Evolutionary conservation across 2,888 invertebrate genomes (phyloP).

Genomic region (Coenonympha arcania): DNA sequence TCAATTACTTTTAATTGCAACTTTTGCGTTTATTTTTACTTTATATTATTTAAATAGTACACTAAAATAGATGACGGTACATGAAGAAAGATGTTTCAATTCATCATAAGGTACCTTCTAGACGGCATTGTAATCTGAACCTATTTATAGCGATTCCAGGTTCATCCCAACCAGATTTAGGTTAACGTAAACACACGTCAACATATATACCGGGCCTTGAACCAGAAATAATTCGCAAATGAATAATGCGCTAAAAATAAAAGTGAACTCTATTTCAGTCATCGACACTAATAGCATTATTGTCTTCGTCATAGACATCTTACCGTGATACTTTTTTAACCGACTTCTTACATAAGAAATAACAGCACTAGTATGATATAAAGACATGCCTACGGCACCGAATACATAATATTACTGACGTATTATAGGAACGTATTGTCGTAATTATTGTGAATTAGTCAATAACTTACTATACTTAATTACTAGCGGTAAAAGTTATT

Average conservation of each 20-base stretch:
- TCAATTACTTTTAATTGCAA: too few relatives aligned
- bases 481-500: too few relatives aligned
- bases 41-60: too few relatives aligned
- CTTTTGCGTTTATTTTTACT: too few relatives aligned
- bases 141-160: slow-evolving; percentile 27
- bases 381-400: too few relatives aligned
- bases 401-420: too few relatives aligned
- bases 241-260: slow-evolving; percentile 26
- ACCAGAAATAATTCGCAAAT: slow-evolving; percentile 32
- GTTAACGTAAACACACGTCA: slow-evolving; percentile 32
- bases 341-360: slow-evolving; percentile 4
- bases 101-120: neutral
- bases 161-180: slow-evolving; percentile 30
- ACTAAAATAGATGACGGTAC: too few relatives aligned
- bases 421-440: too few relatives aligned
- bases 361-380: neutral
- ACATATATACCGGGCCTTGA: slow-evolving; percentile 33
- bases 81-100: neutral
- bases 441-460: too few relatives aligned
- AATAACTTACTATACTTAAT: too few relatives aligned
- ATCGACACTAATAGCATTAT: slow-evolving; percentile 9
- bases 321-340: neutral
- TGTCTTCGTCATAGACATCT: slow-evolving; percentile 8
- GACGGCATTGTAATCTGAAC: slow-evolving; percentile 7
- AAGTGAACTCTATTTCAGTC: slow-evolving; percentile 7